Evolutionary conservation across 2,888 invertebrate genomes (phyloP).

Genomic region (Ormyrus labotus): DNA sequence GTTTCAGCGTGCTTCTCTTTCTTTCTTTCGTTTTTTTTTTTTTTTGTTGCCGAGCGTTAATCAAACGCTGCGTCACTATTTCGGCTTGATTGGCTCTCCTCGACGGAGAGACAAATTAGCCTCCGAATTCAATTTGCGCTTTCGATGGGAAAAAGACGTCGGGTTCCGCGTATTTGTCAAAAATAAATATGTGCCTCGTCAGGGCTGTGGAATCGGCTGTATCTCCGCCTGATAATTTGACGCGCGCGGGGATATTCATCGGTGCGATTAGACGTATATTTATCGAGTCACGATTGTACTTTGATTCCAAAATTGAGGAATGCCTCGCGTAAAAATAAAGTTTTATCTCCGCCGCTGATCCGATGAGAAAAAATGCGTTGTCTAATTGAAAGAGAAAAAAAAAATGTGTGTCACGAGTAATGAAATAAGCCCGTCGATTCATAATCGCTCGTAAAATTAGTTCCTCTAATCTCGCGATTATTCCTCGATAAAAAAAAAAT

Average conservation of each 20-base stretch:
- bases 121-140: neutral
- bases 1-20: neutral
- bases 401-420: neutral
- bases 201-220: constrained; percentile 14
- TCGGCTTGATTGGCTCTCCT: neutral
- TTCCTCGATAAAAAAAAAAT: too few species aligned
- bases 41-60: neutral
- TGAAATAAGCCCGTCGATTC: constrained; percentile 7
- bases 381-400: constrained; percentile 21
- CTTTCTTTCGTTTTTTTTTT: too few species aligned
- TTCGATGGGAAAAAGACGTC: constrained; percentile 19
- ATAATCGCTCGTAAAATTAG: too few species aligned
- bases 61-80: neutral
- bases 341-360: constrained; percentile 15
- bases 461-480: too few species aligned
- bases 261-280: neutral
- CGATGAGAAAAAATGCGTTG: constrained; percentile 6
- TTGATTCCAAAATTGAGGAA: constrained; percentile 13
- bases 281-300: constrained; percentile 27
- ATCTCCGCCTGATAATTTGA: constrained; percentile 37
- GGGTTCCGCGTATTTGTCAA: constrained; percentile 11
- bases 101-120: constrained; percentile 6
- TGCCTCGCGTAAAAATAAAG: constrained; percentile 14
- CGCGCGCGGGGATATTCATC: constrained; percentile 1
- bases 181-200: neutral